Evolutionary conservation across 2,113 vertebrate genomes (phyloP), one percentile per base, ranked within the genome.

Genomic region (Oreochromis spilurus): DNA sequence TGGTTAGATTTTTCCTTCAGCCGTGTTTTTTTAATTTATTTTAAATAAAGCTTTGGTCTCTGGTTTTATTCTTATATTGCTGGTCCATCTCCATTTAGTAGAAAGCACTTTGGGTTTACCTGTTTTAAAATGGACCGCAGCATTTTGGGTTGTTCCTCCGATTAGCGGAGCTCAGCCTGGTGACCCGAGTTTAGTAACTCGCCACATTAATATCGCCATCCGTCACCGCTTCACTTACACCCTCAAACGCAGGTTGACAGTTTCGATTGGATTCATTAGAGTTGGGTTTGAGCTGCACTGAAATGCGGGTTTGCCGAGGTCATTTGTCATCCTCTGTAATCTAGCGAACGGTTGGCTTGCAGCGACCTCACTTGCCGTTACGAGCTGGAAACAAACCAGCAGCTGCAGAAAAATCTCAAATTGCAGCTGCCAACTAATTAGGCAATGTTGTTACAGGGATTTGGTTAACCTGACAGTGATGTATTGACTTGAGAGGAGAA

Each of bases 391-490:
- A 60, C 40, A 54, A 78, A 67, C 26, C 70, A 82, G 52, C 70
- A 75, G 70, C 70, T 75, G 70, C 70, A 75, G 70, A 75, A 75
- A 75, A 75, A 75, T 34, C 60, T 82, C 65, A 21, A 40, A 58
- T 48, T 19, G 81, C 29, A 81, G 57, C 50, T 89, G 87, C 75
- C 80, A 81, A 40, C 36, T 85, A 13, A 84, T 86, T 79, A 48
- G 50, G 9, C 17, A n/a, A 7, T 40, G 67, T 85, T 84, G 31
- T 82, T 81, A 72, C 82, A 62, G 48, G 84, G 21, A 7, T 79
- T 65, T n/a, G 11, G 67, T 79, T 77, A 50, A 87, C 65, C 24
- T 77, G 89, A 84, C 83, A 36, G 34, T 87, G 87, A 89, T 83
- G 72, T 17, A 87, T 89, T 16, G 75, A 48, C 70, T 50, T 6